Evolutionary conservation across 2,113 vertebrate genomes (phyloP).

Genomic region (Amphiprion percula): DNA sequence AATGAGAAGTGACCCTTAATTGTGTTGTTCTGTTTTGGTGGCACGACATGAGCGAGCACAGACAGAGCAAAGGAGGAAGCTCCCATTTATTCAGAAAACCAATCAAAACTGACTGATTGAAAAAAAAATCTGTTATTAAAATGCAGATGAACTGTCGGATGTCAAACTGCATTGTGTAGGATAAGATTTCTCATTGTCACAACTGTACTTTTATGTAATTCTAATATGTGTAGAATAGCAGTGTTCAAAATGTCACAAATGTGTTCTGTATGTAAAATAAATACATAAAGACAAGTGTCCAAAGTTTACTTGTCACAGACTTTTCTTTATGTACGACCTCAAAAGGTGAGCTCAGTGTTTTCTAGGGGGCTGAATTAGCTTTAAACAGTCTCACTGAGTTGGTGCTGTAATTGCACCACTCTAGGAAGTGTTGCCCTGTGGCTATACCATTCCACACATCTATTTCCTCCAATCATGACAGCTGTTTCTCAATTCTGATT

Average conservation of each 20-base stretch:
- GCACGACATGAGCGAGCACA: constrained; percentile 42
- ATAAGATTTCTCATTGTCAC: constrained; percentile 1
- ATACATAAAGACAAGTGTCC: constrained; percentile 9
- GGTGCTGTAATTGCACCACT: constrained; percentile 64
- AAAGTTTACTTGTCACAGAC: constrained; percentile 44
- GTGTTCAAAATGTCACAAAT: constrained; percentile 7
- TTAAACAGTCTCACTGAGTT: constrained; percentile 55
- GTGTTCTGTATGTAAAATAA: constrained; percentile 6
- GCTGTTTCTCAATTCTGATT: constrained; percentile 70
- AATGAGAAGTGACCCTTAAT: constrained; percentile 78
- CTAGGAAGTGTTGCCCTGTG: constrained; percentile 47
- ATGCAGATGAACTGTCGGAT: neutral
- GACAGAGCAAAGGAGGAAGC: neutral
- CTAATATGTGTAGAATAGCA: neutral
- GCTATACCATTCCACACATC: constrained; percentile 35
- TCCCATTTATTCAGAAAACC: constrained; percentile 65
- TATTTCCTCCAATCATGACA: constrained; percentile 60
- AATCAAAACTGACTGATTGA: constrained; percentile 52
- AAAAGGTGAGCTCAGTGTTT: constrained; percentile 41
- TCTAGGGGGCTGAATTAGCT: constrained; percentile 54
- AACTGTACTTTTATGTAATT: neutral
- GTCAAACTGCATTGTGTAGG: neutral
- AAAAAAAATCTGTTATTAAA: neutral
- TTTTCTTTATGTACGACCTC: constrained; percentile 25
- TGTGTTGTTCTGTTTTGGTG: constrained; percentile 75